Conservation (phyloP, 2,888 invertebrate species). For the Chaitophorus viminalis region DNA sequence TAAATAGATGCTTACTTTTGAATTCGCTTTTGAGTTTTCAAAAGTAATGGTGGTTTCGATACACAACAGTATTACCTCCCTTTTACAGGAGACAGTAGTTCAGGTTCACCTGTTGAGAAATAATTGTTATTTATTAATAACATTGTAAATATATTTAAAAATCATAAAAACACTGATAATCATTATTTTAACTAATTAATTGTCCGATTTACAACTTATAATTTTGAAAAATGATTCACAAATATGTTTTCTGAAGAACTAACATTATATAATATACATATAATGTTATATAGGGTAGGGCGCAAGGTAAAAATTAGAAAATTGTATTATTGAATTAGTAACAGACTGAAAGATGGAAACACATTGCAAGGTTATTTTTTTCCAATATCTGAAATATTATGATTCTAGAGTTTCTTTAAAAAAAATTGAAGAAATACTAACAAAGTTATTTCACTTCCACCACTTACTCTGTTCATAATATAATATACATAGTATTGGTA, state of each 20-base stretch:
- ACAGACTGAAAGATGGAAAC: no score
- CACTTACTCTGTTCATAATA: background rate
- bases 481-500: background rate
- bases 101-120: slow-evolving; percentile 15
- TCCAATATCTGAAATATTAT: no score
- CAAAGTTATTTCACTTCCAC: background rate
- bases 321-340: no score
- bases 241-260: background rate
- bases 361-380: no score
- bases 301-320: no score
- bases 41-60: slow-evolving; percentile 69
- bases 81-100: slow-evolving; percentile 59
- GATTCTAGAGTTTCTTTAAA: no score
- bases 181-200: background rate
- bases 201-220: background rate
- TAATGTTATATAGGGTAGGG: no score
- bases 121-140: slow-evolving; percentile 1
- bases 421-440: background rate
- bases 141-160: background rate
- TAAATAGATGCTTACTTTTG: slow-evolving; percentile 65
- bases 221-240: background rate
- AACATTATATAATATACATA: no score
- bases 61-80: slow-evolving; percentile 59
- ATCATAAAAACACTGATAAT: no score
- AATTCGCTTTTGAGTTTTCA: slow-evolving; percentile 67